Percentiles rank a stretch among this genome's conserved stretches.
Conservation (phyloP, 2,888 invertebrate genomes). For the Xestia rhomboidea region DNA sequence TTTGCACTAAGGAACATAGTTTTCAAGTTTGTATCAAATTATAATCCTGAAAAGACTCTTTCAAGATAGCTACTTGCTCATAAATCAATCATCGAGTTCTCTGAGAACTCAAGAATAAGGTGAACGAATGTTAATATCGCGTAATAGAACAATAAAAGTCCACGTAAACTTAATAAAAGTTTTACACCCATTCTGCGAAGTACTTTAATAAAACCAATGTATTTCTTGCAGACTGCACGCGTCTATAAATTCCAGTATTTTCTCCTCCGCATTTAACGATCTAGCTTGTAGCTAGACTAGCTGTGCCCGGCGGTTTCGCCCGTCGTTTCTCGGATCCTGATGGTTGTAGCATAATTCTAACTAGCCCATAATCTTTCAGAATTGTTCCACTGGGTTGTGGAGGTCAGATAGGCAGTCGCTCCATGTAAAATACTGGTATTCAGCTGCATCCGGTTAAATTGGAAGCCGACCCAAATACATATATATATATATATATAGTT, state of each 20-base stretch:
- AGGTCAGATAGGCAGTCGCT: no score
- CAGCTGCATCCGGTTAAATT: no score
- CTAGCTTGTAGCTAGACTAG: neutral
- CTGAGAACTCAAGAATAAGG: neutral
- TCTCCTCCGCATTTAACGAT: slow-evolving; percentile 12
- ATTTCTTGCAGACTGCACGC: slow-evolving; percentile 8
- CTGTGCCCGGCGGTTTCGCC: neutral
- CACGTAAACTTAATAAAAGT: slow-evolving; percentile 29
- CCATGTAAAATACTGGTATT: no score
- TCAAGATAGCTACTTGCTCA: no score
- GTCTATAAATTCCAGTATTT: slow-evolving; percentile 12
- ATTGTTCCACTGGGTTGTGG: no score
- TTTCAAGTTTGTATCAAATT: neutral
- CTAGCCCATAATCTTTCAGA: no score
- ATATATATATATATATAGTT: no score
- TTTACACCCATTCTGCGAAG: slow-evolving; percentile 23
- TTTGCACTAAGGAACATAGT: neutral
- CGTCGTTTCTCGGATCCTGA: neutral
- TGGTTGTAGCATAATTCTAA: no score
- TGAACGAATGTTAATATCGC: slow-evolving; percentile 10
- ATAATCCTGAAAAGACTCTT: neutral
- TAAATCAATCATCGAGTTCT: neutral
- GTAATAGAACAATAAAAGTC: slow-evolving; percentile 25
- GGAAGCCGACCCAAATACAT: no score
- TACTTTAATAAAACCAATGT: slow-evolving; percentile 31